Base-by-base conservation (phyloP, 2,113 vertebrate species). In the Nettapus auritus region DNA sequence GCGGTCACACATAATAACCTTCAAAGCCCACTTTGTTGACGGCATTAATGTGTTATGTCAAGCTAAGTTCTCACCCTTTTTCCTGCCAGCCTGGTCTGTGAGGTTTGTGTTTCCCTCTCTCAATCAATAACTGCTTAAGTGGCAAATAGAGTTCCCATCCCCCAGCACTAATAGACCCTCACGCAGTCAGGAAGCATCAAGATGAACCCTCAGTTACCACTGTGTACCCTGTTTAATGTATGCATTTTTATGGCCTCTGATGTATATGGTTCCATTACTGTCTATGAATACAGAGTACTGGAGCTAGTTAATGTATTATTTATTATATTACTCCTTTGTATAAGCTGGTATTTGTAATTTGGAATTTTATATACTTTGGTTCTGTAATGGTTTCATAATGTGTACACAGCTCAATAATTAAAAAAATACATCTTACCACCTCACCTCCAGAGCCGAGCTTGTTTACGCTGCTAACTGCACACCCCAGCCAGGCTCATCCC, bases 301-400 rank as follows among this genome's bases (percentile, higher is more conserved):
- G 19, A 64, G 89, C 97, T 98, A 89, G 50, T 98, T 98, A 97
- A 96, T 96, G 95, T 92, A 95, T 97, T 97, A 98, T 98, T 98
- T 98, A 98, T 97, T 96, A 97, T 96, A 98, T 98, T 97, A 92
- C 95, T 73, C 94, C 67, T 94, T 95, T 93, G 93, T 97, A 96
- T 97, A 96, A 94, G 96, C 89, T 88, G 87, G 81, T 95, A 78
- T 97, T 97, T 96, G 86, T 96, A 94, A 97, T 95, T 96, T 87
- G 78, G 93, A 92, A 67, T 97, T 95, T 97, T 96, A 89, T 94
- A 84, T 94, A 91, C 95, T 94, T 97, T 86, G 83, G 86, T 92
- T 95, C 96, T 86, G 40, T 97, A 97, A 97, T 97, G 96, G 96
- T 94, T 97, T 96, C 86, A 96, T 97, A 97, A 97, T 94, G 96